Evolutionary conservation across 1,140 invertebrate genomes (phyloP), one percentile per base, ranked within the genome.

Genomic region (Apis laboriosa): DNA sequence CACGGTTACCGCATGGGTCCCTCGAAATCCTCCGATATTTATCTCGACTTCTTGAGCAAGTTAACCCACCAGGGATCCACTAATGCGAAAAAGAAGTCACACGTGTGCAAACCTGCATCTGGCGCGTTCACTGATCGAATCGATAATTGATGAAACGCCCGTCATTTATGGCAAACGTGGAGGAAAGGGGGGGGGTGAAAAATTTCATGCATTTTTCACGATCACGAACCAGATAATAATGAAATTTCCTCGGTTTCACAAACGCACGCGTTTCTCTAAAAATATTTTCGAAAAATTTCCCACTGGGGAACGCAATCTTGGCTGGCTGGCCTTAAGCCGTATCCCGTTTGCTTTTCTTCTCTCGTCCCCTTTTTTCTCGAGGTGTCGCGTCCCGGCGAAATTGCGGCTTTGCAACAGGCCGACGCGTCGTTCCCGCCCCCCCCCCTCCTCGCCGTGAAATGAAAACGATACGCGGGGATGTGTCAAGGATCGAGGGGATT

Each of bases 401-500:
- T 75, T 80, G 78, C 78, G 71, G 78, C 53, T 80, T 80, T 80
- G 51, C 51, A 28, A 5, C 60, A 21, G 19, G 66, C 34, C 53
- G 64, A 61, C 67, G 17, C n/a, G 76, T 60, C 60, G 60, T 24
- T 55, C 24, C 24, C 11, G 24, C 24, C 24, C 24, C 24, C 24
- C 24, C 24, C 24, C 24, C 24, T 24, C n/a, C n/a, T 51, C 77
- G 55, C 64, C 34, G 34, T 43, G 28, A 51, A 13, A 64, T 55
- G 77, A 70, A 70, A 70, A 70, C 17, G 64, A 78, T 64, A 74
- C 21, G 72, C 28, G 13, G 60, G 7, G n/a, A 24, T 9, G 34
- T 34, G 3, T 34, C 11, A 15, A 43, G 24, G 70, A 55, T 64
- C 34, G 55, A 17, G 21, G n/a, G 21, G 61, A 8, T 12, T 21